Evolutionary conservation across 2,888 invertebrate genomes (phyloP).

Genomic region (Lutraria lutraria): DNA sequence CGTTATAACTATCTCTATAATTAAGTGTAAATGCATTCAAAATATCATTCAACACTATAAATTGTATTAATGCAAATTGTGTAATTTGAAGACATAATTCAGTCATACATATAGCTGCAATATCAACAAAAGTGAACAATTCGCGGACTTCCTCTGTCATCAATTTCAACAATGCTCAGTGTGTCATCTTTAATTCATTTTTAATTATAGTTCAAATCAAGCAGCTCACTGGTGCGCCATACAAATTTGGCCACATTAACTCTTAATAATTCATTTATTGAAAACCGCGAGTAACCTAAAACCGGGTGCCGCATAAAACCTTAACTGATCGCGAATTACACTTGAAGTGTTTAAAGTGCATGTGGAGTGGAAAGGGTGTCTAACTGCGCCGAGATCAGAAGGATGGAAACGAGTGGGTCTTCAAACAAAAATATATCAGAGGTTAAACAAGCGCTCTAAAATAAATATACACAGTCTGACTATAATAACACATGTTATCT

Average conservation of each 20-base stretch:
- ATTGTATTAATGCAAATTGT: neutral
- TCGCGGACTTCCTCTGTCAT: neutral
- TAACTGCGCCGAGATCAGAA: neutral
- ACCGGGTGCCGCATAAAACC: constrained; percentile 28
- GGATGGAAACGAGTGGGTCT: neutral
- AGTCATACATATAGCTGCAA: neutral
- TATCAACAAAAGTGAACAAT: constrained; percentile 2
- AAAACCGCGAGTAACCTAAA: constrained; percentile 38
- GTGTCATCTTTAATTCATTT: constrained; percentile 35
- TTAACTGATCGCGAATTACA: constrained; percentile 13
- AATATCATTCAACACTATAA: no score
- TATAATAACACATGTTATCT: constrained; percentile 28
- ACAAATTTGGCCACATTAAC: neutral
- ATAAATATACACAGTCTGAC: constrained; percentile 27
- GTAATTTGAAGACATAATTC: neutral
- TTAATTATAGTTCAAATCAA: constrained; percentile 48
- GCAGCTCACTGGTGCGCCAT: neutral
- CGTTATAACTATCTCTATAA: no score
- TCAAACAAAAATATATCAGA: constrained; percentile 1
- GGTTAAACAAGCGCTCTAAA: constrained; percentile 42
- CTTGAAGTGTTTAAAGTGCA: constrained; percentile 27
- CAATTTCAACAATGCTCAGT: neutral
- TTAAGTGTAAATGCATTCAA: no score
- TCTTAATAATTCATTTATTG: constrained; percentile 54
- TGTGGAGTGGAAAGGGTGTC: constrained; percentile 26